phyloP scores from a whole-genome alignment of 2,113 vertebrate species.

The Odobenus rosmarus region DNA sequence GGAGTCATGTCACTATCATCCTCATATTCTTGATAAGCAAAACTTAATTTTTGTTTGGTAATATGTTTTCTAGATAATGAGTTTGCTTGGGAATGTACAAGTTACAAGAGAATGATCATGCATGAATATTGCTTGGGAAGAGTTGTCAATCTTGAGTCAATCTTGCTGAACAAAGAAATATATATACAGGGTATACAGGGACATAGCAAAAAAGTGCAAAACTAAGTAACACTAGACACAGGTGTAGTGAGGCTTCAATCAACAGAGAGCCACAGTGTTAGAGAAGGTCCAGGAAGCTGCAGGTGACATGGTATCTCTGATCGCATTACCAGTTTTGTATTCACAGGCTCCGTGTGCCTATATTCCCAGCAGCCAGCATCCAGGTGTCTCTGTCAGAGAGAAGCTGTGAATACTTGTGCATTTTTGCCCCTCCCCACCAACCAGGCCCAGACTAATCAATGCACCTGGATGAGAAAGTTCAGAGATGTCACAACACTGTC shows the following conservation, averaged over 20 bases:
- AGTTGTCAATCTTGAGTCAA: neutral
- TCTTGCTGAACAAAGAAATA: neutral
- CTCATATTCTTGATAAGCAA: neutral
- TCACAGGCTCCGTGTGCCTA: neutral
- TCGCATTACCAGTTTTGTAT: accelerated
- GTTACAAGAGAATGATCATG: neutral
- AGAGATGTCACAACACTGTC: neutral
- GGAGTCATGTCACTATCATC: neutral
- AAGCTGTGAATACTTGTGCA: neutral
- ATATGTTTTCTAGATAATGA: neutral
- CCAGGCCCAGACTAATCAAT: neutral
- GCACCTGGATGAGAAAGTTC: neutral
- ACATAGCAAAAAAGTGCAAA: neutral
- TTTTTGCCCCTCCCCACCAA: no score
- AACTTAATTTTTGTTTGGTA: neutral
- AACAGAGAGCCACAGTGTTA: neutral
- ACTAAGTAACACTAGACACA: no score
- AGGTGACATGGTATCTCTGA: accelerated
- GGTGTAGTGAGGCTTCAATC: neutral
- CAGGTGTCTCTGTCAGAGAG: neutral
- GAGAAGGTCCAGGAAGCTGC: neutral
- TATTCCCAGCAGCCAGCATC: neutral
- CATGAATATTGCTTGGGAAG: neutral
- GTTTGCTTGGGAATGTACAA: neutral
- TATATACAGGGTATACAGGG: neutral